Conservation (phyloP, 2,113 vertebrate genomes). For the Haliaeetus leucogaster region DNA sequence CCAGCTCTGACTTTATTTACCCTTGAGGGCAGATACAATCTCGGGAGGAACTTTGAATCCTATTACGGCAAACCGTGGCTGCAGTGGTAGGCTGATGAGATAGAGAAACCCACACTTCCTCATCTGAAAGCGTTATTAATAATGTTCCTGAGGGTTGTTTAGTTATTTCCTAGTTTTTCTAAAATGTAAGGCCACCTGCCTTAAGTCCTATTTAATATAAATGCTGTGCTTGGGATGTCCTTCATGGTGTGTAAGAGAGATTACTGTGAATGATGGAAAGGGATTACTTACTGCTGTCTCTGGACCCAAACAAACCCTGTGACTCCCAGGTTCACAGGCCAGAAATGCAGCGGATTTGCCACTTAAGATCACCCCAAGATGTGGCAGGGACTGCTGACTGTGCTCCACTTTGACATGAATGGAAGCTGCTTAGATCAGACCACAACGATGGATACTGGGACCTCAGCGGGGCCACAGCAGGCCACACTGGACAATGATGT, state of each 20-base stretch:
- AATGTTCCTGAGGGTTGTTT: not conserved
- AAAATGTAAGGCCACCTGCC: not conserved
- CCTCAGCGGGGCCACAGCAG: not conserved
- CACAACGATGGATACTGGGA: not conserved
- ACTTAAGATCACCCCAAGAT: not conserved
- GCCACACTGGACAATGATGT: not conserved
- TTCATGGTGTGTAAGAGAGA: not conserved
- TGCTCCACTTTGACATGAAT: not conserved
- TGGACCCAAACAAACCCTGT: not conserved
- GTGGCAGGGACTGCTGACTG: not conserved
- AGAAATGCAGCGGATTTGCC: not conserved
- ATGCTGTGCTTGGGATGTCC: not conserved
- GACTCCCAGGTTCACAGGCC: not conserved
- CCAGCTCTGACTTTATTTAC: slow-evolving; percentile 6
- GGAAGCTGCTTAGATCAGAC: not conserved
- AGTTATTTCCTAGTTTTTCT: not conserved
- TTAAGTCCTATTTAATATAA: not conserved
- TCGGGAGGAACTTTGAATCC: not conserved
- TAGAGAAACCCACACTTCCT: not conserved
- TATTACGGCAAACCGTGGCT: not conserved
- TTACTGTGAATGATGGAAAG: not conserved
- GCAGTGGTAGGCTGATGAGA: not conserved
- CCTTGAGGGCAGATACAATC: slow-evolving; percentile 24
- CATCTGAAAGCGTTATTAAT: not conserved
- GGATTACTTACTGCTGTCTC: not conserved